A percentile compares a stretch with the other conserved stretches of the same genome.
phyloP scores from a whole-genome alignment of 1,140 invertebrate genomes.

The Coenobita brevimanus region DNA sequence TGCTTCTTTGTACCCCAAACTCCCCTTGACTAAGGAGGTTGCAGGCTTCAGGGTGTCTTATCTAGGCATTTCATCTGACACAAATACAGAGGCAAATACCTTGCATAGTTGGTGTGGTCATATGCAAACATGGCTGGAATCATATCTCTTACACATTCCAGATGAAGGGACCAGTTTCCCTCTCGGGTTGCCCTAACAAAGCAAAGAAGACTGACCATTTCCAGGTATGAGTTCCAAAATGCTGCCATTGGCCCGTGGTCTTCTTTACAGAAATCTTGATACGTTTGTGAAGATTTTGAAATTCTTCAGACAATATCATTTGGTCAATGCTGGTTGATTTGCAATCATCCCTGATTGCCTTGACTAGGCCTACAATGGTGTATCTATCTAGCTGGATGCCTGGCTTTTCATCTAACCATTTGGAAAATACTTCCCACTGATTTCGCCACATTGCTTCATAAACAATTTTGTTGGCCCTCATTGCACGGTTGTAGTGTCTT shows the following conservation, averaged over 20 bases:
- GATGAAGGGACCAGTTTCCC: not conserved
- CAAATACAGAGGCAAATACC: not conserved
- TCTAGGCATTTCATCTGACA: conserved; percentile 13
- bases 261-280: not conserved
- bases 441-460: conserved; percentile 9
- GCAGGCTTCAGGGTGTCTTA: not conserved
- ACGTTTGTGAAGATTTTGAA: not conserved
- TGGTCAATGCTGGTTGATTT: not conserved
- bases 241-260: not conserved
- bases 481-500: not conserved
- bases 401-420: not conserved
- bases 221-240: conserved; percentile 13
- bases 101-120: conserved; percentile 2
- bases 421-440: not conserved
- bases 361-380: not conserved
- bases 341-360: not conserved
- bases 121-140: conserved; percentile 17
- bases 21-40: not conserved
- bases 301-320: not conserved
- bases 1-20: not conserved
- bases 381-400: not conserved
- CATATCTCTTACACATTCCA: not conserved
- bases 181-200: conserved; percentile 8
- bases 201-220: not conserved
- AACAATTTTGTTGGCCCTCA: conserved; percentile 17